Conservation (phyloP, 1,140 invertebrate genomes). For the Condylostylus longicornis region DNA sequence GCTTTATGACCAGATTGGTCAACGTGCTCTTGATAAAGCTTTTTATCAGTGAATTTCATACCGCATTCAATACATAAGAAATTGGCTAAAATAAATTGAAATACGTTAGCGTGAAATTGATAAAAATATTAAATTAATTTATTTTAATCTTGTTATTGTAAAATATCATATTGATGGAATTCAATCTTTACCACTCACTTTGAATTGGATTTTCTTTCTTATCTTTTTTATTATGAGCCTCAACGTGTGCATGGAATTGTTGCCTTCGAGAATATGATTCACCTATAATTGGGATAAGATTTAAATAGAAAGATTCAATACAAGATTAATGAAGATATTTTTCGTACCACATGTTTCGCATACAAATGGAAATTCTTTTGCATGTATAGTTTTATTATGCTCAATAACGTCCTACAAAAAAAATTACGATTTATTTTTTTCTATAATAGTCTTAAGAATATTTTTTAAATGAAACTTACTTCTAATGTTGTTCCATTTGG, state of each 20-base stretch:
- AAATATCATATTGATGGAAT: background rate
- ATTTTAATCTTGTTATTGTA: background rate
- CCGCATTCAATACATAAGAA: conserved; percentile 29
- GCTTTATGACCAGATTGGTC: conserved; percentile 28
- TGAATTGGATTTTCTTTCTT: too few relatives aligned
- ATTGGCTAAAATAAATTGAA: conserved; percentile 9
- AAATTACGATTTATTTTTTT: background rate
- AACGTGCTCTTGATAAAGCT: conserved; percentile 26
- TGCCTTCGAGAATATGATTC: conserved; percentile 29
- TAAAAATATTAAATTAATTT: conserved; percentile 1
- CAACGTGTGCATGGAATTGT: conserved; percentile 30
- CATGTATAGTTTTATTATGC: conserved; percentile 27
- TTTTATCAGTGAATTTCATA: conserved; percentile 24
- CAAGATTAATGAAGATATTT: too few relatives aligned
- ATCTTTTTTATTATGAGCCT: conserved; percentile 30
- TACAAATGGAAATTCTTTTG: conserved; percentile 31
- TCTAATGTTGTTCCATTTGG: conserved; percentile 27
- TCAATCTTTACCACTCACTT: conserved; percentile 23
- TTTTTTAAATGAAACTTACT: conserved; percentile 9
- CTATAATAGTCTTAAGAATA: background rate
- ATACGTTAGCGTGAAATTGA: background rate
- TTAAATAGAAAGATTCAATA: too few relatives aligned
- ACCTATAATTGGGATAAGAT: too few relatives aligned
- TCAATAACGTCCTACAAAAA: conserved; percentile 24
- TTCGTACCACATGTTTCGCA: conserved; percentile 30